phyloP scores from a whole-genome alignment of 2,888 invertebrate genomes.

The Nomada goodeniana region DNA sequence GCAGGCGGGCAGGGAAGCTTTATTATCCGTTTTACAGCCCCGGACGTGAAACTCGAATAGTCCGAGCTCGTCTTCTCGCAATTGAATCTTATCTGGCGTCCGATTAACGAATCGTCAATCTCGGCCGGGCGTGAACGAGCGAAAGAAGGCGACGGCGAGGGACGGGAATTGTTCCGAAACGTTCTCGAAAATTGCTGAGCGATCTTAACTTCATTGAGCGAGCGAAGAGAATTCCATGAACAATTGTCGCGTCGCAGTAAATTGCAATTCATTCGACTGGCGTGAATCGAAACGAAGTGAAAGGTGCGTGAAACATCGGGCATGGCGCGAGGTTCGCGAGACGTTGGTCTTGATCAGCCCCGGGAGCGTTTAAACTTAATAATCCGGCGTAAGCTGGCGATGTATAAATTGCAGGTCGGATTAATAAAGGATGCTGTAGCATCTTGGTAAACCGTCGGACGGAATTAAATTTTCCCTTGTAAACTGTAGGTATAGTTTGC shows the following conservation, averaged over 20 bases:
- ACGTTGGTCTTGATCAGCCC: neutral
- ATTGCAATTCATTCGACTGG: too few relatives aligned
- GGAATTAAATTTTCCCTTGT: slow-evolving; percentile 66
- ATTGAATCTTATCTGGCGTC: slow-evolving; percentile 62
- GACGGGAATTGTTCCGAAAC: slow-evolving; percentile 5
- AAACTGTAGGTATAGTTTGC: slow-evolving; percentile 63
- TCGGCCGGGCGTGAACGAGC: neutral
- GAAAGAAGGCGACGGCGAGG: slow-evolving; percentile 5
- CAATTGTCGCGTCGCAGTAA: too few relatives aligned
- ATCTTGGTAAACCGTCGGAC: slow-evolving; percentile 43
- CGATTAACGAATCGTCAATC: slow-evolving; percentile 39
- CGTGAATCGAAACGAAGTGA: too few relatives aligned
- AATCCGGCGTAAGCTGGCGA: neutral
- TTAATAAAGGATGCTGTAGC: slow-evolving; percentile 45
- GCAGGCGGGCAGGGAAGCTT: slow-evolving; percentile 40
- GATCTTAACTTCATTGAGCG: slow-evolving; percentile 9
- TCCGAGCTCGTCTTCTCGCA: slow-evolving; percentile 40
- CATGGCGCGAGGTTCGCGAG: too few relatives aligned
- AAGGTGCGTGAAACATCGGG: too few relatives aligned
- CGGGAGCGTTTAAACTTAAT: neutral
- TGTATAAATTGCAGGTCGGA: slow-evolving; percentile 26
- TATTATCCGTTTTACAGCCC: slow-evolving; percentile 67
- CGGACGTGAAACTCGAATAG: slow-evolving; percentile 28
- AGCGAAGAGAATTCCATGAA: neutral
- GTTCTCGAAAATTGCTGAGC: slow-evolving; percentile 2